A percentile compares a stretch with the other conserved stretches of the same genome.
phyloP scores from a whole-genome alignment of 2,113 vertebrate genomes.

The Vulpes vulpes region DNA sequence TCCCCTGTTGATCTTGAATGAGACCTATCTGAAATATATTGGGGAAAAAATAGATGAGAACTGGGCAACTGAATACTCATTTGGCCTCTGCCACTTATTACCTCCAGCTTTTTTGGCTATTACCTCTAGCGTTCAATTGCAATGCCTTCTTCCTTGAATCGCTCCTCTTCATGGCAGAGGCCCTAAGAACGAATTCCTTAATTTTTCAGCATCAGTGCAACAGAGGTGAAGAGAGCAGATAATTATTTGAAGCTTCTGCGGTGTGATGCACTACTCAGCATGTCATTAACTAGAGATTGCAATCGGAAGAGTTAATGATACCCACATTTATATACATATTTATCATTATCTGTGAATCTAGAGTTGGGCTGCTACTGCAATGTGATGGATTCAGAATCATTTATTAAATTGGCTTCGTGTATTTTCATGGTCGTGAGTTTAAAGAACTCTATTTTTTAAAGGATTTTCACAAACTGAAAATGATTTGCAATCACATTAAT shows the following conservation, averaged over 20 bases:
- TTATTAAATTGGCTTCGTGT: conserved; percentile 67
- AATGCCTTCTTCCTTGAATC: background rate
- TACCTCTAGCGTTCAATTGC: background rate
- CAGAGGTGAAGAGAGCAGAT: conserved; percentile 36
- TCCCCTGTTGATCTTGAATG: conserved; percentile 54
- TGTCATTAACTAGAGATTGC: conserved; percentile 49
- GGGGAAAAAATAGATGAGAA: conserved; percentile 44
- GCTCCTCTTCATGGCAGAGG: background rate
- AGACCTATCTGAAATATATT: conserved; percentile 39
- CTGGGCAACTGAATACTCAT: conserved; percentile 56
- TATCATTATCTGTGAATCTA: conserved; percentile 52
- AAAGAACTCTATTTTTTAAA: conserved; percentile 57
- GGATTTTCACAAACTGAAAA: conserved; percentile 58
- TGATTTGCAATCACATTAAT: conserved; percentile 70
- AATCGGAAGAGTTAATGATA: conserved; percentile 50
- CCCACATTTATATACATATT: conserved; percentile 50
- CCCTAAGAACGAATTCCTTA: conserved; percentile 9
- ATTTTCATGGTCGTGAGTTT: conserved; percentile 38
- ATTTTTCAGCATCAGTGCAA: conserved; percentile 48
- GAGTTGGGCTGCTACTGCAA: background rate
- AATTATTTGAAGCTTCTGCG: conserved; percentile 52
- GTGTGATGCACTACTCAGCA: background rate
- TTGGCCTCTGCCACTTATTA: background rate
- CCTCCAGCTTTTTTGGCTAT: background rate
- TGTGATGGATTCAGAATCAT: conserved; percentile 60